Base-by-base conservation (phyloP, 2,113 vertebrate species). In the Myocastor coypus region DNA sequence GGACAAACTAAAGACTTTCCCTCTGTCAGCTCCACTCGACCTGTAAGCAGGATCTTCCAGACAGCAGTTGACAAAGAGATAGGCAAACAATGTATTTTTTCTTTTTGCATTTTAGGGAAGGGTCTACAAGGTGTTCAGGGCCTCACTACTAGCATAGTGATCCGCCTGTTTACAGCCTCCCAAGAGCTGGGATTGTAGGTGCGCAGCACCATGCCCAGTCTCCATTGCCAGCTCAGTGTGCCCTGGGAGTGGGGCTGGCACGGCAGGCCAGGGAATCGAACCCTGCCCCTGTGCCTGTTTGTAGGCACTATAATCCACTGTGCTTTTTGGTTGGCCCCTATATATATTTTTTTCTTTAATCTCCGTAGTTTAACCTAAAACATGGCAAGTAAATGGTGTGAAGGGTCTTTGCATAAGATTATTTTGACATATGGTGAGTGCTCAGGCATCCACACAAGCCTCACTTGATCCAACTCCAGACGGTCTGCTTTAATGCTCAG, bases 31-130 rank as follows among this genome's bases (percentile, higher is more conserved):
- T 40, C 64, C 11, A 4, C 4, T 71, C 59, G 32, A 83, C 42
- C 26, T 59, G 46, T 20, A 71, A 61, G 66, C 32, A 71, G 24
- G 19, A 34, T 77, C 40, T 69, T 83, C 34, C 57, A 90, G 91
- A 87, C 61, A 78, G 14, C 77, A 94, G 34, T 77, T 92, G 78
- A 88, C 77, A 71, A 87, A 89, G 87, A 7, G 64, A 68, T 89
- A 75, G 57, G 52, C 20, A 86, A 81, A 34, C 5, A 2, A 1
- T 26, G 30, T 14, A 24, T 40, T 78, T 63, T 34, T 66, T n/a
- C 46, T 46, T 46, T 46, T 46, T 46, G 46, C 46, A 46, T 46
- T 46, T 46, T 46, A 46, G 46, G 46, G 46, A 46, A 46, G 46
- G 46, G 46, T 46, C 46, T 46, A 46, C 46, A 46, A 46, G 46